Conservation (phyloP, 2,113 vertebrate genomes). For the Sinocyclocheilus rhinocerous region DNA sequence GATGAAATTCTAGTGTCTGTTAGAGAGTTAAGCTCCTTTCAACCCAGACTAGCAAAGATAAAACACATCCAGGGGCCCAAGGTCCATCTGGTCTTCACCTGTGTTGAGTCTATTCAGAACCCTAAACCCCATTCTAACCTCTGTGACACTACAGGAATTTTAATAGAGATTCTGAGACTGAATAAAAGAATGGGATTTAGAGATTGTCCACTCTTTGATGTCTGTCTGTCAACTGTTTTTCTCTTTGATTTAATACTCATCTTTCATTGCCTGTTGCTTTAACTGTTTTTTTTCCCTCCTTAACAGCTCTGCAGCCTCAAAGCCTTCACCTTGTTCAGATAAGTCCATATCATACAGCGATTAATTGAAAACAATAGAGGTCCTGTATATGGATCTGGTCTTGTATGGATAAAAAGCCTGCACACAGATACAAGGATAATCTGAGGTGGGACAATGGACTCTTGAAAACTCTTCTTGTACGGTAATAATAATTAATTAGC, state of each 20-base stretch:
- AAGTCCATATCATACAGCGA: background rate
- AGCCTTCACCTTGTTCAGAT: background rate
- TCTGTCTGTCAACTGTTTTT: conserved; percentile 48
- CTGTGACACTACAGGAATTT: conserved; percentile 61
- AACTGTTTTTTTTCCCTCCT: background rate
- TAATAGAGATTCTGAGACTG: conserved; percentile 61
- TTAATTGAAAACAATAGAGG: background rate
- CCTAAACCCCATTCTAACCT: conserved; percentile 52
- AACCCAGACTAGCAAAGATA: conserved; percentile 47
- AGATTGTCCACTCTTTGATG: conserved; percentile 21
- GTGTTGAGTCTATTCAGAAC: conserved; percentile 49
- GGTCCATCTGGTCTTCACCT: conserved; percentile 58
- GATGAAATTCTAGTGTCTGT: conserved; percentile 65
- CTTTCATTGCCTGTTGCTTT: background rate
- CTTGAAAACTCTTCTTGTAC: background rate
- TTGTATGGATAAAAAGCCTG: background rate
- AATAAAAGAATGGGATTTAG: conserved; percentile 66
- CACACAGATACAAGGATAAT: background rate
- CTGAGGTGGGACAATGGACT: background rate
- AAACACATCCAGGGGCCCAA: conserved; percentile 50
- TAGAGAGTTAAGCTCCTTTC: conserved; percentile 67
- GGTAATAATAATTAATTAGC: background rate
- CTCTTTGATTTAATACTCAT: background rate
- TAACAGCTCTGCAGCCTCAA: background rate
- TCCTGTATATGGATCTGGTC: background rate